Evolutionary conservation across 2,113 vertebrate species (phyloP).

Genomic region (Tyto alba): DNA sequence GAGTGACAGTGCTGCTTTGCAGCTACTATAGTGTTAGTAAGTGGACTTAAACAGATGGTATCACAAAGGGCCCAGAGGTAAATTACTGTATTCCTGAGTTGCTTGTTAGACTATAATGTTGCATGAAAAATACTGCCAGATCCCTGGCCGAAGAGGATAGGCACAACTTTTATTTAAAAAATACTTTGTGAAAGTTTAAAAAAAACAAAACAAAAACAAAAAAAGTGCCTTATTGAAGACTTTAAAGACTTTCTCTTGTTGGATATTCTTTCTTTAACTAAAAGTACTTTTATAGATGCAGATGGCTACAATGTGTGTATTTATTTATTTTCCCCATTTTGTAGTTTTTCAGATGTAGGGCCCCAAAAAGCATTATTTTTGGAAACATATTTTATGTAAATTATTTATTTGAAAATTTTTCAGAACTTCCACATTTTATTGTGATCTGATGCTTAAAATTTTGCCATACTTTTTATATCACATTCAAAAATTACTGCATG

Average conservation of each 20-base stretch:
- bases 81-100: neutral
- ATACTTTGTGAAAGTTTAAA: neutral
- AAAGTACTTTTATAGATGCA: neutral
- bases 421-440: neutral
- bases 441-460: neutral
- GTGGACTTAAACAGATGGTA: neutral
- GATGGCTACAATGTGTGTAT: neutral
- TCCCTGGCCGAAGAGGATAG: neutral
- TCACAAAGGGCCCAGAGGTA: neutral
- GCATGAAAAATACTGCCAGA: neutral
- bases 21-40: neutral
- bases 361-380: neutral
- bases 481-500: neutral
- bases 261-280: neutral
- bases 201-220: neutral
- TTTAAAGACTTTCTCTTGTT: neutral
- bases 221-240: rapidly evolving
- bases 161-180: neutral
- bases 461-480: neutral
- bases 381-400: neutral
- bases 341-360: neutral
- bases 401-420: neutral
- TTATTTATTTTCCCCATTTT: neutral
- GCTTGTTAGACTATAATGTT: neutral
- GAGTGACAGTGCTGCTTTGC: neutral